Evolutionary conservation across 2,113 vertebrate genomes (phyloP).

Genomic region (Stomatorhinus ivindoensis): DNA sequence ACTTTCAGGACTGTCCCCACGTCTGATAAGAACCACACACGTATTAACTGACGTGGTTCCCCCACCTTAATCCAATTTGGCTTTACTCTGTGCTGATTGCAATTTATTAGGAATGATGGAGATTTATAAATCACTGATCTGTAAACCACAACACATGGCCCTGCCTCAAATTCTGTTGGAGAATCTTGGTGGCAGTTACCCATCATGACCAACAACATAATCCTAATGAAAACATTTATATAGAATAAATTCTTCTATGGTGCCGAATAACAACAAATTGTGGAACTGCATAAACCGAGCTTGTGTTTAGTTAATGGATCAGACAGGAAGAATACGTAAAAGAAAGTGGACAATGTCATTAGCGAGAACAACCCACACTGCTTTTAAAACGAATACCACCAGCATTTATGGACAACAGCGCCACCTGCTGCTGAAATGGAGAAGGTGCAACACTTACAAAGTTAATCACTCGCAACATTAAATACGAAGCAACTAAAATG

Average conservation of each 20-base stretch:
- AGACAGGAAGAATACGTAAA: background rate
- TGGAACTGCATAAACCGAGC: background rate
- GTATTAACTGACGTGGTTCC: background rate
- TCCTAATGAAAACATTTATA: background rate
- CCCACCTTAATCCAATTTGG: background rate
- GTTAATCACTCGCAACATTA: background rate
- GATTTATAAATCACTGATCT: background rate
- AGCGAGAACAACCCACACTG: background rate
- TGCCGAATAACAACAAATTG: background rate
- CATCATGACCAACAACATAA: background rate
- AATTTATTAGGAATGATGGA: background rate
- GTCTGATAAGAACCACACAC: conserved; percentile 55
- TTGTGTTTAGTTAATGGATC: background rate
- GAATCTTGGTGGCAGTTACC: background rate
- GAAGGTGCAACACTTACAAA: background rate
- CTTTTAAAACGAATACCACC: background rate
- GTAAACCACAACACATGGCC: background rate
- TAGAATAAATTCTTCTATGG: background rate
- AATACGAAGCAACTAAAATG: background rate
- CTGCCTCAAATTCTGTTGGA: background rate
- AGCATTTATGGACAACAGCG: background rate
- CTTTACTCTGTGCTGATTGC: background rate
- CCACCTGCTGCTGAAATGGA: conserved; percentile 8
- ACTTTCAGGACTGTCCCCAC: conserved; percentile 82
- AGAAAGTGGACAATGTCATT: background rate